These are phyloP conservation scores for Spheniscus mendiculus DNA, from an alignment of 2,113 vertebrate species.

Conservation along the genomic window DNA sequence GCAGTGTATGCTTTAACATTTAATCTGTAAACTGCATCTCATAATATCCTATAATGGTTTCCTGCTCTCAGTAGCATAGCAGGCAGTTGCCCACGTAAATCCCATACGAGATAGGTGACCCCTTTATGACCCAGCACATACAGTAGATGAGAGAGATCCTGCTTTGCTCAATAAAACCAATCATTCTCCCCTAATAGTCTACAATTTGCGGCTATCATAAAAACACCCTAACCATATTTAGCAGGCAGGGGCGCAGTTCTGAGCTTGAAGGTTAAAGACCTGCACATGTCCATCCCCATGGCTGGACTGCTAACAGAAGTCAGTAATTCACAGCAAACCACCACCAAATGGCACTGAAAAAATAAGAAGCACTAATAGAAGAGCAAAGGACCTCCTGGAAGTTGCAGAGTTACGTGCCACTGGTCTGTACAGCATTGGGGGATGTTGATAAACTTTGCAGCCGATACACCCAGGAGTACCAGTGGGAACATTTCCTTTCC, in stretches of 20 bases:
- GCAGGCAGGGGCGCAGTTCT: constrained; percentile 5
- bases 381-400: constrained; percentile 21
- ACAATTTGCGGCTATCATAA: constrained; percentile 51
- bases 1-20: background rate
- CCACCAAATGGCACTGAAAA: constrained; percentile 29
- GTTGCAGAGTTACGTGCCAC: constrained; percentile 3
- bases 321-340: constrained; percentile 39
- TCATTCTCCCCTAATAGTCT: constrained; percentile 17
- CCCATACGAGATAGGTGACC: background rate
- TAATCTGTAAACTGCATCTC: constrained; percentile 45
- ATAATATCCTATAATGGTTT: constrained; percentile 37
- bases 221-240: constrained; percentile 26
- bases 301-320: background rate
- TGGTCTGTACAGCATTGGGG: background rate
- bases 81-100: constrained; percentile 51
- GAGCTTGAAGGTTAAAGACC: constrained; percentile 44
- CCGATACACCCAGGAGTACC: background rate
- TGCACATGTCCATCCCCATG: background rate
- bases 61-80: constrained; percentile 33
- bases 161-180: background rate
- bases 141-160: background rate
- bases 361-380: background rate
- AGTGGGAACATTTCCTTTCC: constrained; percentile 40
- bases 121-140: background rate
- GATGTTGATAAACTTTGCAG: constrained; percentile 49